Base-by-base conservation (phyloP, 1,140 invertebrate genomes). In the Brachionus calyciflorus region DNA sequence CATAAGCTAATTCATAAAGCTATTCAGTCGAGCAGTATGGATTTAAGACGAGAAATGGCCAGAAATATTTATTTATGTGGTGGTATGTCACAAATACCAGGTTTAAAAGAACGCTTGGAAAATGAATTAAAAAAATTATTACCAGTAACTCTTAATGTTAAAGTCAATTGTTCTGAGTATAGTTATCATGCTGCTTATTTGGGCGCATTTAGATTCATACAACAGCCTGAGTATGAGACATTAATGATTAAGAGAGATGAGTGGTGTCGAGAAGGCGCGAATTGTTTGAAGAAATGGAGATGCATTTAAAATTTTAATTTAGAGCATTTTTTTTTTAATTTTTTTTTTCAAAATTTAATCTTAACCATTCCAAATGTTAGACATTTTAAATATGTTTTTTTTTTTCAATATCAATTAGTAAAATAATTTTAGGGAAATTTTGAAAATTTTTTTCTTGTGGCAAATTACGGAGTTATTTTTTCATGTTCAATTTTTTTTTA, bases 1-100 rank as follows among this genome's bases (percentile, higher is more conserved):
- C 88, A 88, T 65, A 88, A 88, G 78, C 81, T 90, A 37, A 84
- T 90, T 3, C 84, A 85, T 78, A 86, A 88, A 78, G 88, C 88
- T 19, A 87, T 90, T 73, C 86, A 87, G 80, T 80, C 80, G 46
- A 88, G 87, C 79, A 86, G 86, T 33, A 84, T 88, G 79, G 88
- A 88, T 81, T 85, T 85, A 44, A 80, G 88, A 19, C 85, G 86
- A 79, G 86, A 88, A 79, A 87, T 89, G 82, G 84, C 82, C 77
- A 82, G 83, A 81, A 85, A 85, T 77, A 85, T 88, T 49, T 88
- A 85, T 78, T 77, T 88, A 41, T 85, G 83, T 82, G 89, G 89
- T 30, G 89, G 89, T 28, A 85, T 88, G 19, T 89, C 88, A 12
- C 82, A 88, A 79, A 79, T 90, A 30, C 88, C 88, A 28, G 89